Conservation (phyloP, 2,797 vertebrate genomes). For the Cynodonichthys magdalenae region DNA sequence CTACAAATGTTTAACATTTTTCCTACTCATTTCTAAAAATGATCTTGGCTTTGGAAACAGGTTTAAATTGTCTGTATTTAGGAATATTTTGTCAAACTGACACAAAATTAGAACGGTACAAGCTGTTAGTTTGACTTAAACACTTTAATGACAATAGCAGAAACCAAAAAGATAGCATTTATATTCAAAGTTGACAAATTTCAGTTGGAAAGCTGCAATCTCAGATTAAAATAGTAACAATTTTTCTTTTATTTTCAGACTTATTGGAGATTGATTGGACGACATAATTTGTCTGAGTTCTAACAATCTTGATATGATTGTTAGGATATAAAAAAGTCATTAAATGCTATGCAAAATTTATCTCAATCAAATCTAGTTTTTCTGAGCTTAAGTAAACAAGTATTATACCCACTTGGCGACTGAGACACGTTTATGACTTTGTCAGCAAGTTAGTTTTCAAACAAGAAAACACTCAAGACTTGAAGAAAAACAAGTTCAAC, state of each 20-base stretch:
- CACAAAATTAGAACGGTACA: neutral
- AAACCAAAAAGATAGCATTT: slow-evolving; percentile 11
- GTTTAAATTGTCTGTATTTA: too few species aligned
- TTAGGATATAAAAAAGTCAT: neutral
- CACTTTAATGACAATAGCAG: slow-evolving; percentile 34
- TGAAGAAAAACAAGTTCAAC: neutral
- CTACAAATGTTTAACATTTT: too few species aligned
- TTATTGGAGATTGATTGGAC: too few species aligned
- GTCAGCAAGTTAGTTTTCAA: neutral
- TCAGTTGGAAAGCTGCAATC: slow-evolving; percentile 6
- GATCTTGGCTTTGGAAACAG: too few species aligned
- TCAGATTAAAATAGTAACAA: slow-evolving; percentile 20
- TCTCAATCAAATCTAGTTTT: too few species aligned
- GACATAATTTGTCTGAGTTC: too few species aligned
- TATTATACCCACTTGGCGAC: neutral
- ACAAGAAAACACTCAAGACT: neutral
- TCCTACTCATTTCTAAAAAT: too few species aligned
- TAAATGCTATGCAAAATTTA: slow-evolving; percentile 9
- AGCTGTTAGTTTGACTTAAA: neutral
- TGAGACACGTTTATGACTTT: slow-evolving; percentile 9
- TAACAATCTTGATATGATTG: too few species aligned
- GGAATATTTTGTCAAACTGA: too few species aligned
- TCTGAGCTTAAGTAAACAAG: slow-evolving; percentile 5
- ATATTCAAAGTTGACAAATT: slow-evolving; percentile 8
- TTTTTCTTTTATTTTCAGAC: too few species aligned